These are phyloP conservation scores for Florisuga fusca DNA, from an alignment of 2,797 vertebrate species.

Conservation along the genomic window DNA sequence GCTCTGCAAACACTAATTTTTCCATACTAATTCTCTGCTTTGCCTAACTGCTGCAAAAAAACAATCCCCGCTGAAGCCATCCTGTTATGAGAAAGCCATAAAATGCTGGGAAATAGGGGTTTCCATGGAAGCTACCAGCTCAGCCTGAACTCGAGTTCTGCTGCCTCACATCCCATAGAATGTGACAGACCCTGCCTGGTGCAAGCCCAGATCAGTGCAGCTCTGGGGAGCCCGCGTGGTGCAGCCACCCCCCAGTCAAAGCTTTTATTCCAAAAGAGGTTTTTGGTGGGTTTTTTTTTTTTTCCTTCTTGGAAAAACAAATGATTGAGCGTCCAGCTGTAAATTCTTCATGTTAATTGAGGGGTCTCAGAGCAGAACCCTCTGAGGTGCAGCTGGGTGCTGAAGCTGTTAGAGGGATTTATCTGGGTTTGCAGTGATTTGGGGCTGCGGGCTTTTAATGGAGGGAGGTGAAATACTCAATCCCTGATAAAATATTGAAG, in stretches of 20 bases:
- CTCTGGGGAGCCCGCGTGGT: neutral
- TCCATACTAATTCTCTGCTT: neutral
- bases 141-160: neutral
- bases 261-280: neutral
- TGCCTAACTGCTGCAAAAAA: neutral
- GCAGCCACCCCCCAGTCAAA: neutral
- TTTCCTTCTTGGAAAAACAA: neutral
- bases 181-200: neutral
- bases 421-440: neutral
- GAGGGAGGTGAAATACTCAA: neutral
- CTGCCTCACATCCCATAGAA: neutral
- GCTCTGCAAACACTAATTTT: neutral
- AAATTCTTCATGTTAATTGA: neutral
- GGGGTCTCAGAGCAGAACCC: neutral
- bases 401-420: neutral
- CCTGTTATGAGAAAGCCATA: neutral
- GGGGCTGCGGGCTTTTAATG: neutral
- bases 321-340: neutral
- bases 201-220: neutral
- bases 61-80: neutral
- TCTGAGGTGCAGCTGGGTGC: neutral
- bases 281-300: neutral
- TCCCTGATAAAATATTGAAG: neutral
- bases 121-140: slow-evolving; percentile 27
- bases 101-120: neutral